phyloP scores from a whole-genome alignment of 2,797 vertebrate genomes.

The Chelon auratus region DNA sequence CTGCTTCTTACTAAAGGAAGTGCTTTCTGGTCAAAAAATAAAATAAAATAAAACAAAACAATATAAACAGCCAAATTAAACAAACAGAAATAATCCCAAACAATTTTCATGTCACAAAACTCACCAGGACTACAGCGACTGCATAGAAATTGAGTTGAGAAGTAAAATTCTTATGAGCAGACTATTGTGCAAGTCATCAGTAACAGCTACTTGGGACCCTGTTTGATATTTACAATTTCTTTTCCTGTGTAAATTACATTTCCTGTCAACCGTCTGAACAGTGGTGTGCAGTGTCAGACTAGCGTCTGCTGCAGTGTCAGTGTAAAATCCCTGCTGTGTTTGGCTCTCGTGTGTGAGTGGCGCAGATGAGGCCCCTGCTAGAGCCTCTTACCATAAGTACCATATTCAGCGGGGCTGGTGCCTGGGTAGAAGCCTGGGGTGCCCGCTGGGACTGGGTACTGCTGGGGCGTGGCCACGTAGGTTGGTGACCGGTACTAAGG shows the following conservation, averaged over 20 bases:
- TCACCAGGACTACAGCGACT: background rate
- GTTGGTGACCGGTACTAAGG: constrained; percentile 88
- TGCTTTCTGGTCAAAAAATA: too few relatives aligned
- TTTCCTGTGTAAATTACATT: background rate
- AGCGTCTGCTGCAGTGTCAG: too few relatives aligned
- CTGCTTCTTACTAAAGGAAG: too few relatives aligned
- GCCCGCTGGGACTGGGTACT: constrained; percentile 92
- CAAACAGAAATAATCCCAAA: too few relatives aligned
- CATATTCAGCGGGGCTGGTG: constrained; percentile 94
- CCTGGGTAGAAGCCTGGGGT: constrained; percentile 93
- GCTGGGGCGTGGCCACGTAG: constrained; percentile 93
- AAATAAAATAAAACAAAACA: too few relatives aligned
- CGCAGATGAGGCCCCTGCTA: constrained; percentile 68
- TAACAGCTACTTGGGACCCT: too few relatives aligned
- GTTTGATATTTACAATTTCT: background rate
- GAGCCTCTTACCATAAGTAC: constrained; percentile 91
- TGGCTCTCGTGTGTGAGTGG: constrained; percentile 27
- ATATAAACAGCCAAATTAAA: too few relatives aligned
- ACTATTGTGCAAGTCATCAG: too few relatives aligned
- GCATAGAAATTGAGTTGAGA: background rate
- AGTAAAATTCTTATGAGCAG: background rate
- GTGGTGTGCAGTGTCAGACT: too few relatives aligned
- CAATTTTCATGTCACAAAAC: too few relatives aligned
- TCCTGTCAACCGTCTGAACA: background rate
- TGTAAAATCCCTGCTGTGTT: background rate